Percentiles rank a stretch among this genome's conserved stretches.
Evolutionary conservation across 2,888 invertebrate species (phyloP).

Genomic region (Dysmachus trigonus): DNA sequence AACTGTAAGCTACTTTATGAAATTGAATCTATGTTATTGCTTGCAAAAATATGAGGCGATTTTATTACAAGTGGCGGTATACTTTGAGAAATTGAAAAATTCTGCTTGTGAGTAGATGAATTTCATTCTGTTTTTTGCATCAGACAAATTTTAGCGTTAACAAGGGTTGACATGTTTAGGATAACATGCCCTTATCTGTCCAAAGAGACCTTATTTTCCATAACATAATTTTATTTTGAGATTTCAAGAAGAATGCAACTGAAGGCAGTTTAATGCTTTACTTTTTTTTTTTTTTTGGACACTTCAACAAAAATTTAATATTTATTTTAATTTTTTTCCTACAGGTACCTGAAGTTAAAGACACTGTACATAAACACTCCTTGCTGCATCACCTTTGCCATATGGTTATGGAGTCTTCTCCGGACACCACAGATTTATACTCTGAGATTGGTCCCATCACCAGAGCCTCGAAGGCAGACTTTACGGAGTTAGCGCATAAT

Average conservation of each 20-base stretch:
- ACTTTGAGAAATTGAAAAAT: not conserved
- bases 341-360: constrained; percentile 94
- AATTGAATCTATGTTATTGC: not conserved
- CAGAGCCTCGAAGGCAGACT: constrained; percentile 93
- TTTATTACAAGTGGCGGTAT: not conserved
- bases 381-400: constrained; percentile 96
- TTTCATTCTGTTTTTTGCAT: not conserved
- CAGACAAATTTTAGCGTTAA: not conserved
- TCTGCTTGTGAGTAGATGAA: not conserved
- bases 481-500: constrained; percentile 87
- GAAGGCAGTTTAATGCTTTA: not conserved
- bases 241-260: not conserved
- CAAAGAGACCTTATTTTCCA: not conserved
- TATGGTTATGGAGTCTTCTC: constrained; percentile 96
- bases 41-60: not conserved
- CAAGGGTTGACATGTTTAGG: not conserved
- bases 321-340: not conserved
- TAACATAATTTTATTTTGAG: not conserved
- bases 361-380: constrained; percentile 99
- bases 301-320: not conserved
- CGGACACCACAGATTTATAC: constrained; percentile 95
- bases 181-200: not conserved
- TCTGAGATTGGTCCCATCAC: constrained; percentile 95
- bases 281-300: not conserved
- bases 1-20: not conserved